Base-by-base conservation (phyloP, 2,888 invertebrate species). In the Rhyacophila evoluta region DNA sequence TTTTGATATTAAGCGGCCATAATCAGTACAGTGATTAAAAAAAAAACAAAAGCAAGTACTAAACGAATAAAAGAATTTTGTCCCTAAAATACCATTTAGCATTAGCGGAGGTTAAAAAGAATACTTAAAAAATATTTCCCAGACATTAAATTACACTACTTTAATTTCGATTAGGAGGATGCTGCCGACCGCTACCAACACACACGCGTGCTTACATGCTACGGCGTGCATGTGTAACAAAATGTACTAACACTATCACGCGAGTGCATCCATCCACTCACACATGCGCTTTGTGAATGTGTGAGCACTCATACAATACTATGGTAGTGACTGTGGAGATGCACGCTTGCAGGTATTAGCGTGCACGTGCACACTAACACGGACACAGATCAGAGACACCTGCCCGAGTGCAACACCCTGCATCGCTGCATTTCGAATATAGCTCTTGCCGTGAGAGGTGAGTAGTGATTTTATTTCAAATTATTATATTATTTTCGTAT, bases 331-430 rank as follows among this genome's bases (percentile, higher is more conserved):
- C 6, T 55, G 55, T 55, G 19, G 55, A 19, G 8, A 55, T 19
- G 6, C 55, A 55, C 55, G 19, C 55, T 19, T 8, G 8, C 25
- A 19, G 10, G 55, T 19, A 19, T 12, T 19, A 55, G 55, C 55
- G 10, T 55, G 55, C 55, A 55, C 55, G 55, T 55, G 55, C 19
- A 55, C 55, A 55, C 55, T 15, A 55, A 19, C 25, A 55, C 55
- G 19, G 55, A 12, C 55, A 25, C 70, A 38, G 29, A n/a, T 70
- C 72, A 12, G 33, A 77, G 72, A 77, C 77, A 77, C 77, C 77
- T 77, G 77, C 77, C 73, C 74, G 77, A 67, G 77, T 77, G 77
- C 77, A 77, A 77, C 77, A 77, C 72, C 77, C 77, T 77, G 77
- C 71, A 41, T 70, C 68, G 77, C 28, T 74, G 74, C 74, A 74